Evolutionary conservation across 2,113 vertebrate species (phyloP).

Genomic region (Ptychochromis oligacanthus): DNA sequence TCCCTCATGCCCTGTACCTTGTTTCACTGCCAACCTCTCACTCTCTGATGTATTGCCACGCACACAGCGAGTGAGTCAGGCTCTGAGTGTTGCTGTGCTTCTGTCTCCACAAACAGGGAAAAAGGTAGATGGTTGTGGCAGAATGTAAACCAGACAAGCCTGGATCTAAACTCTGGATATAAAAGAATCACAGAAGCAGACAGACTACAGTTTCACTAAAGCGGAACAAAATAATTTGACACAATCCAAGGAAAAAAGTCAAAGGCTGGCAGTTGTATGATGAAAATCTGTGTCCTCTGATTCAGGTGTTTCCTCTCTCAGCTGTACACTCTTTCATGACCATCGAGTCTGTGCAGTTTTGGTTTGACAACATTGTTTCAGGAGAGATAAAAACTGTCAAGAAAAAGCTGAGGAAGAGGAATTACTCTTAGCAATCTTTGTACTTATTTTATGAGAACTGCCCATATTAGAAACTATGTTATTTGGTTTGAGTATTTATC

Average conservation of each 20-base stretch:
- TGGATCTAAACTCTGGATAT: conserved; percentile 38
- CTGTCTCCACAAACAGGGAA: conserved; percentile 33
- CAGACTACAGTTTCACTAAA: conserved; percentile 2
- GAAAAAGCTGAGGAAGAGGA: conserved; percentile 15
- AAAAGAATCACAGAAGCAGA: conserved; percentile 3
- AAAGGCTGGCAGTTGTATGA: conserved; percentile 54
- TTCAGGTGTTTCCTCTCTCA: not conserved
- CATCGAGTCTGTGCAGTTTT: conserved; percentile 12
- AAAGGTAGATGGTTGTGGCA: conserved; percentile 51
- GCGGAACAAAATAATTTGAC: not conserved
- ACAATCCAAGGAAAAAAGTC: conserved; percentile 25
- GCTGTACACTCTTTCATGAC: conserved; percentile 7
- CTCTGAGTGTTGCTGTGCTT: conserved; percentile 54
- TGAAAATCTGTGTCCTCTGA: conserved; percentile 8
- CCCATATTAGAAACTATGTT: not conserved
- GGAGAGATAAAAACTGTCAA: not conserved
- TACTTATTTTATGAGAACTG: not conserved
- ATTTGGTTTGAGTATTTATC: not conserved
- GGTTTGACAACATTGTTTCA: conserved; percentile 34
- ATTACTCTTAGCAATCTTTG: not conserved
- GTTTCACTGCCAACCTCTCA: not conserved
- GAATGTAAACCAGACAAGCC: conserved; percentile 47
- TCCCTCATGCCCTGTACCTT: not conserved
- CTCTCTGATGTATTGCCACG: not conserved
- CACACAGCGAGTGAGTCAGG: not conserved